Conservation (phyloP, 2,797 vertebrate species). For the Ptychadena robeensis region DNA sequence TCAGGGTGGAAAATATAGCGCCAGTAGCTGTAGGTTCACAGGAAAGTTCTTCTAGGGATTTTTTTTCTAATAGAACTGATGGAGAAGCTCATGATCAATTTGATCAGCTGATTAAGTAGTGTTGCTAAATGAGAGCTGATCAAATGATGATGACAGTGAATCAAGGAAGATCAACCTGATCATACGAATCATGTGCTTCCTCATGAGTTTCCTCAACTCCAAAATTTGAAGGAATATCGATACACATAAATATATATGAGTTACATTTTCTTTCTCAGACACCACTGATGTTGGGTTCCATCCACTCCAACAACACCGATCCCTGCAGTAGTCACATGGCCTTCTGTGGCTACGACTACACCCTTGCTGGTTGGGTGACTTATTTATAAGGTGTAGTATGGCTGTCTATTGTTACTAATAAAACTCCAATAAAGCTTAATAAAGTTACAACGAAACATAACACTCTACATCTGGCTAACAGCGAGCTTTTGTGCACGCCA, state of each 20-base stretch:
- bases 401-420: constrained; percentile 1
- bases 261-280: not conserved
- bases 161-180: too few relatives aligned
- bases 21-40: too few relatives aligned
- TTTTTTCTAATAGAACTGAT: too few relatives aligned
- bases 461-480: not conserved
- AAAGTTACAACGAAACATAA: not conserved
- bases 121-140: too few relatives aligned
- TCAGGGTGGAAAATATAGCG: too few relatives aligned
- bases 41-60: too few relatives aligned
- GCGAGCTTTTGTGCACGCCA: not conserved
- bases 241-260: not conserved
- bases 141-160: too few relatives aligned
- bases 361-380: not conserved
- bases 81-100: too few relatives aligned
- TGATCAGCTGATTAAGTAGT: too few relatives aligned
- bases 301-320: not conserved
- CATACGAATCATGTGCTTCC: too few relatives aligned
- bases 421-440: constrained; percentile 9
- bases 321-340: not conserved
- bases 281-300: too few relatives aligned
- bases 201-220: too few relatives aligned
- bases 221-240: not conserved
- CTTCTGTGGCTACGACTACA: not conserved
- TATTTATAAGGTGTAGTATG: not conserved